Base-by-base conservation (phyloP, 2,888 invertebrate genomes). In the Strigamia maritima region DNA sequence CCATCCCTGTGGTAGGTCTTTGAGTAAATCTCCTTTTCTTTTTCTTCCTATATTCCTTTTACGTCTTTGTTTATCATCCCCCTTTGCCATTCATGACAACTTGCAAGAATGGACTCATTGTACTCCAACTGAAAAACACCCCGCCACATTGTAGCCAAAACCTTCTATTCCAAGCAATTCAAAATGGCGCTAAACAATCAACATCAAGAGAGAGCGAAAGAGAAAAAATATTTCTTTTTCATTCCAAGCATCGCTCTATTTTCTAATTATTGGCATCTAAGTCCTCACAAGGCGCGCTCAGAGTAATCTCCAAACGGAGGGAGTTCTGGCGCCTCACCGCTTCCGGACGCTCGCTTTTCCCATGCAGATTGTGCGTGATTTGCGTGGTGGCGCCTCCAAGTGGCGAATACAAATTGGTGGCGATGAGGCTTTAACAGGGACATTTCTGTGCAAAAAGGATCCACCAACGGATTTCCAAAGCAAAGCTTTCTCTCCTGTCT, bases 31-130 rank as follows among this genome's bases (percentile, higher is more conserved):
- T 24, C 60, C 60, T 60, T 60, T 60, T 60, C 60, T 19, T 60
- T 60, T 60, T 60, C 60, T 60, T 60, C 10, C 60, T 19, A 60
- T 19, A 19, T 60, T 60, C 22, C 60, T 60, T 60, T 60, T 19
- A 60, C 60, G n/a, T 60, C 60, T 60, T 60, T 60, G 60, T 60
- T 60, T 60, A 60, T 60, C 60, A 60, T 60, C 60, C 60, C 60
- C 60, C 60, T 60, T 60, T 60, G 19, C 60, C 24, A 60, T 60
- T 60, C 60, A 60, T 19, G 60, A 19, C 60, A 60, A 60, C 60
- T 60, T 60, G 60, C 22, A 22, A 60, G 60, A 60, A 60, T 60
- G 60, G 22, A 60, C 60, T 60, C 60, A 60, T 60, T 60, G 60
- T 60, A 60, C 22, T 19, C 60, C 19, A 24, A 60, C 60, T 60